Evolutionary conservation across 2,888 invertebrate species (phyloP), one percentile per base, ranked within the genome.

Genomic region (Oxycera nigricornis): DNA sequence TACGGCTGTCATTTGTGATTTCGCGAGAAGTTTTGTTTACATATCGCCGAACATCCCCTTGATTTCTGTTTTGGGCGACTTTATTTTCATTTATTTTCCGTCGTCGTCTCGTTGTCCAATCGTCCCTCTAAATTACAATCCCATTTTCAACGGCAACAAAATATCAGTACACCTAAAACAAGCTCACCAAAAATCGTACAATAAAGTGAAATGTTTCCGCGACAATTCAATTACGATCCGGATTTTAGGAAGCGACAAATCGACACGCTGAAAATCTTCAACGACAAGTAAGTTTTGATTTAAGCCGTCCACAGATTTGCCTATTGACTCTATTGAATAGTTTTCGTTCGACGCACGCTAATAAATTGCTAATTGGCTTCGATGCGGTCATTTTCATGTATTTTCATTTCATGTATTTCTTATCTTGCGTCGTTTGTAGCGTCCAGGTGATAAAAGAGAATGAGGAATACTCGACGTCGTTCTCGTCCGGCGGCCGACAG

Each of bases 221-320:
- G 88, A 79, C 83, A 86, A 31, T 90, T 88, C 80, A 87, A 88
- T 81, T 86, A 85, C 14, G 89, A 90, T 75, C 86, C 87, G 72
- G 89, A 90, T 78, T 81, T 87, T 75, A 86, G 91, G 81, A 91
- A 90, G 84, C 89, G 91, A 30, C 94, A 94, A 87, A 93, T 94
- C 78, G 92, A 93, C 82, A 94, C 94, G 3, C 83, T 94, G 78
- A 93, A 93, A 86, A 89, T 94, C 79, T 94, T 94, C 82, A 94
- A 94, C 83, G 93, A 92, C 79, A 90, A 93, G 91, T 91, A 86
- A 87, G 88, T 3, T 46, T 35, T 35, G 35, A 7, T 35, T 35
- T 6, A 35, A 35, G 6, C 35, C 35, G 35, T 7, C 11, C 11
- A 7, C 35, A 11, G 35, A 35, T 35, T 6, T 11, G 6, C 35